Evolutionary conservation across 2,113 vertebrate species (phyloP).

Genomic region (Rana temporaria): DNA sequence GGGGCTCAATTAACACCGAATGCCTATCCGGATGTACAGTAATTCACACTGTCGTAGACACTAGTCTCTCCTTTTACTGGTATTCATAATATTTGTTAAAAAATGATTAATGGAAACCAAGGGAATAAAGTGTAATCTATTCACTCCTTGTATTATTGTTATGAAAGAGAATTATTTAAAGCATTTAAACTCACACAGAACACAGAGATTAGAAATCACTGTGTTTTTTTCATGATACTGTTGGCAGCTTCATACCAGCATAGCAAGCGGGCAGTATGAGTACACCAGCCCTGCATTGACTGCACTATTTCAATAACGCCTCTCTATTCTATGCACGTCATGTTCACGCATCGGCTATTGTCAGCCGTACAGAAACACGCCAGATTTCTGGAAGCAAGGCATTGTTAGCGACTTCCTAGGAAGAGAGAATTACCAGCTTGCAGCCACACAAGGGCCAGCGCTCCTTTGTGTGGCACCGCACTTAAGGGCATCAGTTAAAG

Average conservation of each 20-base stretch:
- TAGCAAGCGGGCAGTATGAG: neutral
- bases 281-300: neutral
- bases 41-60: neutral
- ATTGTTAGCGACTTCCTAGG: conserved; percentile 5
- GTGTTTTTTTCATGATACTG: no score
- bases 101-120: neutral
- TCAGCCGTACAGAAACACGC: neutral
- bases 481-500: conserved; percentile 3
- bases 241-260: no score
- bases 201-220: no score
- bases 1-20: neutral
- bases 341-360: conserved; percentile 1
- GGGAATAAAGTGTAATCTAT: neutral
- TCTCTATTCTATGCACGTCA: neutral
- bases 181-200: neutral
- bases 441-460: neutral
- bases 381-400: neutral
- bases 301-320: neutral
- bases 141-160: neutral
- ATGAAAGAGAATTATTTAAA: conserved; percentile 12
- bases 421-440: conserved; percentile 22
- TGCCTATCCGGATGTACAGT: neutral
- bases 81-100: neutral
- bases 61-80: neutral
- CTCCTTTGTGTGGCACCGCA: neutral